Evolutionary conservation across 2,888 invertebrate species (phyloP).

Genomic region (Notodonta ziczac): DNA sequence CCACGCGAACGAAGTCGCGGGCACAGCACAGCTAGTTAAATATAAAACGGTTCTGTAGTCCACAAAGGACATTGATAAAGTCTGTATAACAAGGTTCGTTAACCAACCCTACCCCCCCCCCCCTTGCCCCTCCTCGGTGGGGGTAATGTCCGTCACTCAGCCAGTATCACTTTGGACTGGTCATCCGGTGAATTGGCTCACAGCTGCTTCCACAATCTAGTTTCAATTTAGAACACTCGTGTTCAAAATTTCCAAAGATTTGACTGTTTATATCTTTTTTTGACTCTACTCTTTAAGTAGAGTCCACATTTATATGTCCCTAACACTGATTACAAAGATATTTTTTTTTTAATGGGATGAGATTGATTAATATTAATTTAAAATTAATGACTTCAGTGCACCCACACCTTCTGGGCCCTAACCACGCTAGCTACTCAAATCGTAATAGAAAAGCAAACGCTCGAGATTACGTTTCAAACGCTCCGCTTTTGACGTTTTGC

Average conservation of each 20-base stretch:
- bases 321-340: no score
- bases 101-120: conserved; percentile 14
- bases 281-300: background rate
- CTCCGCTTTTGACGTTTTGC: no score
- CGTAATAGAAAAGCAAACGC: no score
- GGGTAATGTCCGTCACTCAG: conserved; percentile 44
- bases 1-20: no score
- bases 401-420: no score
- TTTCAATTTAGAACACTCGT: conserved; percentile 48
- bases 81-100: conserved; percentile 37
- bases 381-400: no score
- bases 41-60: background rate
- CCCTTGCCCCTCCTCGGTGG: conserved; percentile 4
- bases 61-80: background rate
- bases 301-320: no score
- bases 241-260: conserved; percentile 37
- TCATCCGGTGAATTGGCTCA: conserved; percentile 43
- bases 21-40: no score
- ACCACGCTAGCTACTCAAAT: no score
- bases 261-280: conserved; percentile 47
- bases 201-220: conserved; percentile 53
- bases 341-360: no score
- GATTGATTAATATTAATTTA: no score
- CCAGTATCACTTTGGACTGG: conserved; percentile 33
- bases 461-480: no score